A percentile compares a stretch with the other conserved stretches of the same genome.
Evolutionary conservation across 2,888 invertebrate species (phyloP).

Genomic region (Harmothoe impar): DNA sequence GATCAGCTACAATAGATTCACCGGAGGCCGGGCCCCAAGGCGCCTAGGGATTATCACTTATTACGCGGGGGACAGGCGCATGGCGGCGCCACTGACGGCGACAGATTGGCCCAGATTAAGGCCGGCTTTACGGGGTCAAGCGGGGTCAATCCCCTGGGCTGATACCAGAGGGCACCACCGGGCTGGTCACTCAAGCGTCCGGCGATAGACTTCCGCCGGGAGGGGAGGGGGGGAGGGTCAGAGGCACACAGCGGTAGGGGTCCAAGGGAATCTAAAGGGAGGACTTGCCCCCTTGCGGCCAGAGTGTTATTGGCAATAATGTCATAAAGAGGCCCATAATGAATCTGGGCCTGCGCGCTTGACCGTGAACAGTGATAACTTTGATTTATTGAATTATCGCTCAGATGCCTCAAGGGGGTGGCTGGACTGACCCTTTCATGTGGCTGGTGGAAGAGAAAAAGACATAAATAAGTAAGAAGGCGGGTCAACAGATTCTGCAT

Average conservation of each 20-base stretch:
- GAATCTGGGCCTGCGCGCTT: not conserved
- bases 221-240: not conserved
- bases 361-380: not conserved
- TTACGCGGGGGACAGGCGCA: not conserved
- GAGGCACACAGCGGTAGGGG: not conserved
- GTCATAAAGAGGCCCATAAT: not conserved
- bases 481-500: too few species aligned
- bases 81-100: constrained; percentile 28
- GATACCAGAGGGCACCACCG: not conserved
- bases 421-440: not conserved
- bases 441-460: not conserved
- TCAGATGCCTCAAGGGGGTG: not conserved
- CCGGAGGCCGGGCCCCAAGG: not conserved
- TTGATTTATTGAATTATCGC: constrained; percentile 31
- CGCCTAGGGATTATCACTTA: constrained; percentile 30
- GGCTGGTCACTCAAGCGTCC: not conserved
- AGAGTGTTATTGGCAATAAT: constrained; percentile 36
- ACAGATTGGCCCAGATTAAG: constrained; percentile 55
- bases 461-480: not conserved
- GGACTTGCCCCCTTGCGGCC: not conserved
- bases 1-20: constrained; percentile 4
- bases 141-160: constrained; percentile 41
- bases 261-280: not conserved
- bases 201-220: not conserved
- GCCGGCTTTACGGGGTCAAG: constrained; percentile 46